phyloP scores from a whole-genome alignment of 1,140 invertebrate species.

The Zaprionus kolodkinae region DNA sequence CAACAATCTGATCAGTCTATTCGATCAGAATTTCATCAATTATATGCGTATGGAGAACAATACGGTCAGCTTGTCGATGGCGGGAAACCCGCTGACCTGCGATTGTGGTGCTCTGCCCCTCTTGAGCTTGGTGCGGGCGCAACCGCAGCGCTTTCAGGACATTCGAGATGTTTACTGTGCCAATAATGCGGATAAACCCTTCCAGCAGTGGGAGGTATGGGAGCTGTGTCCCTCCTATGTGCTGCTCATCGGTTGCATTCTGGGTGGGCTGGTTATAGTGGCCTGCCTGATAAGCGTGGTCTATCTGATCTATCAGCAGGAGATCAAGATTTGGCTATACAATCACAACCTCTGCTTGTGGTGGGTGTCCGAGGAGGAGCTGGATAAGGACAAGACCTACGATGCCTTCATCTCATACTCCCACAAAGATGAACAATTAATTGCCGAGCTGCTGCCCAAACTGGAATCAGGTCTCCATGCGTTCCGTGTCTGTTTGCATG shows the following conservation, averaged over 20 bases:
- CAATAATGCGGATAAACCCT: slow-evolving; percentile 56
- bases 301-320: slow-evolving; percentile 87
- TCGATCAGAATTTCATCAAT: slow-evolving; percentile 81
- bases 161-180: slow-evolving; percentile 84
- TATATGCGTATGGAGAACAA: slow-evolving; percentile 69
- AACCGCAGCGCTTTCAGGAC: slow-evolving; percentile 80
- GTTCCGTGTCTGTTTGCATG: slow-evolving; percentile 91
- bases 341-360: slow-evolving; percentile 88
- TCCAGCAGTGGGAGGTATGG: slow-evolving; percentile 83
- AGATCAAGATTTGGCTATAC: slow-evolving; percentile 90
- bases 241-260: slow-evolving; percentile 78
- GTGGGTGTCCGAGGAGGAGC: slow-evolving; percentile 89
- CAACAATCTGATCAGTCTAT: slow-evolving; percentile 85
- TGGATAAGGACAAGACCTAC: slow-evolving; percentile 91
- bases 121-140: slow-evolving; percentile 85
- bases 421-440: slow-evolving; percentile 90
- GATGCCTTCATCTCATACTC: slow-evolving; percentile 96
- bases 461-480: slow-evolving; percentile 87
- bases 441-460: slow-evolving; percentile 87
- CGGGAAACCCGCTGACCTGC: slow-evolving; percentile 88
- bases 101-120: slow-evolving; percentile 86
- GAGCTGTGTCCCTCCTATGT: slow-evolving; percentile 85
- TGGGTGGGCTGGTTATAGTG: slow-evolving; percentile 84
- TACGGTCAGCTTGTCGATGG: slow-evolving; percentile 84
- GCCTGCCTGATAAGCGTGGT: slow-evolving; percentile 85